Evolutionary conservation across 2,113 vertebrate genomes (phyloP).

Genomic region (Noturus placidus): DNA sequence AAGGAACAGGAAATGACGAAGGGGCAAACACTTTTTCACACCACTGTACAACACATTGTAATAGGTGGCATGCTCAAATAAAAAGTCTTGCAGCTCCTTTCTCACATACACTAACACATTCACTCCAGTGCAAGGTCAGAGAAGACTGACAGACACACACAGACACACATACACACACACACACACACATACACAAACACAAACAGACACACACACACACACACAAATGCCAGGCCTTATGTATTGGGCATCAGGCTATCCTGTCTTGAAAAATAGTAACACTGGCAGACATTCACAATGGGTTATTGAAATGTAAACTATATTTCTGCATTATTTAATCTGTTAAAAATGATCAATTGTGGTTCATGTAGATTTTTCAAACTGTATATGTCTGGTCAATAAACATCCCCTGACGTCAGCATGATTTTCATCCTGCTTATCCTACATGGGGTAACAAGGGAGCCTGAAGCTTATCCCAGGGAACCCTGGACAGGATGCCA

Average conservation of each 20-base stretch:
- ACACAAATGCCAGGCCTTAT: constrained; percentile 24
- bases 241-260: constrained; percentile 26
- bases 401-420: background rate
- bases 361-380: background rate
- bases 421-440: background rate
- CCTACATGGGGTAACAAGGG: too few species aligned
- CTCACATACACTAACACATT: constrained; percentile 33
- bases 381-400: background rate
- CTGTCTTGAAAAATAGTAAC: constrained; percentile 6
- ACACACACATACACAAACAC: background rate
- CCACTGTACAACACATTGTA: constrained; percentile 29
- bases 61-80: constrained; percentile 24
- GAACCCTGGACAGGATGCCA: too few species aligned
- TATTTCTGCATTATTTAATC: background rate
- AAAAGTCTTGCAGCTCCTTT: constrained; percentile 19
- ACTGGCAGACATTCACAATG: background rate
- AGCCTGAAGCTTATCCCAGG: too few species aligned
- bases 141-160: background rate
- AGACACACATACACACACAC: background rate
- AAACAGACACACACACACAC: background rate
- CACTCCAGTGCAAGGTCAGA: constrained; percentile 22
- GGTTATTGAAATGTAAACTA: background rate
- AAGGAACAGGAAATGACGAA: too few species aligned
- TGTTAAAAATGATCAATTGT: background rate
- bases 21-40: too few species aligned